A percentile compares a stretch with the other conserved stretches of the same genome.
Conservation (phyloP, 1,140 invertebrate genomes). For the Thaumatotibia leucotreta region DNA sequence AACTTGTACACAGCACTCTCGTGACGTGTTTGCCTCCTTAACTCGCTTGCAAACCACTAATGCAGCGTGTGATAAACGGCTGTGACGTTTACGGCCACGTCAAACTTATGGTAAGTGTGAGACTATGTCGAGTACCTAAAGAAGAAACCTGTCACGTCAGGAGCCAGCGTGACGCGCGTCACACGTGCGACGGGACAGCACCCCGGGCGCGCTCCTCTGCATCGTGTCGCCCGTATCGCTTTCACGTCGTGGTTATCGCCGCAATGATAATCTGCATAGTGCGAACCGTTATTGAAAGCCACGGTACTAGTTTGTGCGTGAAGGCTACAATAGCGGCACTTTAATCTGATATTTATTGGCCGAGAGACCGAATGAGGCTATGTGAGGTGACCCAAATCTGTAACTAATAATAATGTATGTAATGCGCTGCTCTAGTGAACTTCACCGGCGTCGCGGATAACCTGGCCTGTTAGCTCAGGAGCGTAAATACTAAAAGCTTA, state of each 20-base stretch:
- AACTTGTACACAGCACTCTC: too few relatives aligned
- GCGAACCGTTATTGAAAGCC: slow-evolving; percentile 76
- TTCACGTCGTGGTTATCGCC: slow-evolving; percentile 72
- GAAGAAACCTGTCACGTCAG: slow-evolving; percentile 14
- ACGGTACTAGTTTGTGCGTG: slow-evolving; percentile 74
- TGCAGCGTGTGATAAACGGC: too few relatives aligned
- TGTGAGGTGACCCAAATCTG: slow-evolving; percentile 63
- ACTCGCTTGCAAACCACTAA: too few relatives aligned
- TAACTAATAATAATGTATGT: slow-evolving; percentile 53
- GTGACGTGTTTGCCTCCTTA: too few relatives aligned
- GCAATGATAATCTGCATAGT: slow-evolving; percentile 73
- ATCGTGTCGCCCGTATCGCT: slow-evolving; percentile 71
- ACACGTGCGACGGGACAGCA: slow-evolving; percentile 26
- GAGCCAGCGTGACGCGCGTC: slow-evolving; percentile 10
- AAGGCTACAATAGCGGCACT: slow-evolving; percentile 75
- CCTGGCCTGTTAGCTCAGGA: not conserved
- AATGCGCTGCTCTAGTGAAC: slow-evolving; percentile 40
- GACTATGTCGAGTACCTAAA: not conserved
- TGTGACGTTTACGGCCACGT: too few relatives aligned
- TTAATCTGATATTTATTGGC: slow-evolving; percentile 76
- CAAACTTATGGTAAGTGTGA: too few relatives aligned
- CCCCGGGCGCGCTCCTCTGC: slow-evolving; percentile 41
- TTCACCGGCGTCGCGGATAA: slow-evolving; percentile 19
- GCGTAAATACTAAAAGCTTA: not conserved
- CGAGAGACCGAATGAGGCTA: slow-evolving; percentile 72